Percentiles rank a stretch among this genome's conserved stretches.
These are phyloP conservation scores for Colletes latitarsis DNA, from an alignment of 1,140 invertebrate genomes.

Conservation along the genomic window DNA sequence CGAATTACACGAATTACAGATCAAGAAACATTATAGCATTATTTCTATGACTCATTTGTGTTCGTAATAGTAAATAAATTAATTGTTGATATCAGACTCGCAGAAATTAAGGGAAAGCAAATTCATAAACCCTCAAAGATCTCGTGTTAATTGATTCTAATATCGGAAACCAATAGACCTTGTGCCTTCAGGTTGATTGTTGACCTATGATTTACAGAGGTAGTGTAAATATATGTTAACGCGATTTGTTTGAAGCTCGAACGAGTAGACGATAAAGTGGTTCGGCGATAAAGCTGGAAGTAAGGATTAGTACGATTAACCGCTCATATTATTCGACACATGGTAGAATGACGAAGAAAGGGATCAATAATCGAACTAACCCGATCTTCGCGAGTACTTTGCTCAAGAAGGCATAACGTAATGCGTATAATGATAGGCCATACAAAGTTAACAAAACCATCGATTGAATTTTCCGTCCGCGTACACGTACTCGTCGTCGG, in stretches of 20 bases:
- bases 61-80: too few species aligned
- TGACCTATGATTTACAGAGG: background rate
- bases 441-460: background rate
- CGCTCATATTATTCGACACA: conserved; percentile 22
- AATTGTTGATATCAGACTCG: too few species aligned
- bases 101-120: too few species aligned
- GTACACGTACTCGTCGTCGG: too few species aligned
- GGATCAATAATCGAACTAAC: conserved; percentile 21
- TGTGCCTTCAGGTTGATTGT: background rate
- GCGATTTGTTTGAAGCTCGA: background rate
- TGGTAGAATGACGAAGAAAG: background rate
- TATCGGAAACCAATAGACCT: background rate
- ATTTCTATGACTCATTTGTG: too few species aligned
- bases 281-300: background rate
- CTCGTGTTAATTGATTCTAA: too few species aligned
- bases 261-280: conserved; percentile 15
- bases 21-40: too few species aligned
- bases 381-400: conserved; percentile 1
- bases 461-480: background rate
- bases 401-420: background rate
- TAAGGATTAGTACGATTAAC: conserved; percentile 6
- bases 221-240: conserved; percentile 20
- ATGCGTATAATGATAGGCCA: background rate
- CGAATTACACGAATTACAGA: too few species aligned
- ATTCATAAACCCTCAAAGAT: too few species aligned